Conservation (phyloP, 2,888 invertebrate genomes). For the Chymomyza amoena region DNA sequence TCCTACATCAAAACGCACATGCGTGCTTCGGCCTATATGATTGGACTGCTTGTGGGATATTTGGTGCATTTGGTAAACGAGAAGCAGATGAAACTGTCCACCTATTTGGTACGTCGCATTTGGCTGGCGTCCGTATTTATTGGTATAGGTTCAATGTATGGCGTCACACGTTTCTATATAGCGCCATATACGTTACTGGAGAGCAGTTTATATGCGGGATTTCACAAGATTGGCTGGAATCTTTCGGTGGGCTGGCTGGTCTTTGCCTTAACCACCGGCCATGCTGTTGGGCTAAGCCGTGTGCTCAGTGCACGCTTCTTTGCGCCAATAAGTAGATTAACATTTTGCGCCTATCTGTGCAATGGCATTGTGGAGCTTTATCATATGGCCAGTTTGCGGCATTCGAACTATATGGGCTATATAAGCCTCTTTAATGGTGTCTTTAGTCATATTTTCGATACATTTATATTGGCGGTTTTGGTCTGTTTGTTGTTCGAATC, state of each 20-base stretch:
- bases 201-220: conserved; percentile 83
- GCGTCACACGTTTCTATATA: conserved; percentile 83
- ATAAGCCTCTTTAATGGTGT: conserved; percentile 82
- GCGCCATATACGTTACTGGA: conserved; percentile 81
- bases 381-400: conserved; percentile 82
- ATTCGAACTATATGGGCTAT: conserved; percentile 82
- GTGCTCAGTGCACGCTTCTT: conserved; percentile 78
- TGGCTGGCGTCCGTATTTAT: conserved; percentile 75
- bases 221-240: conserved; percentile 85
- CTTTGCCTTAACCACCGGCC: conserved; percentile 83
- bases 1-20: conserved; percentile 88
- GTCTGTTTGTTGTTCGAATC: conserved; percentile 85
- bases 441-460: conserved; percentile 76
- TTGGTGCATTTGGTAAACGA: conserved; percentile 83
- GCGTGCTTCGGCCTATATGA: conserved; percentile 85
- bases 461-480: conserved; percentile 82
- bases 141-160: conserved; percentile 82
- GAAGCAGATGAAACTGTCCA: conserved; percentile 79
- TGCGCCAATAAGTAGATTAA: conserved; percentile 84
- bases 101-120: conserved; percentile 65
- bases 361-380: conserved; percentile 86
- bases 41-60: conserved; percentile 84
- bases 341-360: conserved; percentile 86
- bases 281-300: conserved; percentile 80
- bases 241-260: conserved; percentile 84